These are phyloP conservation scores for Cliona cf. orientalis DNA, from an alignment of 37 sponge, comb jelly and placozoan species.

Conservation along the genomic window DNA sequence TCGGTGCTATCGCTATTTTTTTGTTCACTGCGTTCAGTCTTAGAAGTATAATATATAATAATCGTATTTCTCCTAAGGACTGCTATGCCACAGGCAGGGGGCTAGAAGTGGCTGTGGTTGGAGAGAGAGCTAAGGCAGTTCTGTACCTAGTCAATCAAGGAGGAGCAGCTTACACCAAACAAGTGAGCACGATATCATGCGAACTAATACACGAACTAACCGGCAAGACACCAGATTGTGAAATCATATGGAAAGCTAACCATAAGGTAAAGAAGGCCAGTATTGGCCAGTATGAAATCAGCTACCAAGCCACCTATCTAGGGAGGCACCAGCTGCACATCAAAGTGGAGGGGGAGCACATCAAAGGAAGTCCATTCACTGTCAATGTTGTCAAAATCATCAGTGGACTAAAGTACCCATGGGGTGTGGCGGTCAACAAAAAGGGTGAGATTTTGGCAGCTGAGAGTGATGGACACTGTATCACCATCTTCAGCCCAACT, in stretches of 20 bases:
- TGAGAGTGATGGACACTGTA: neutral
- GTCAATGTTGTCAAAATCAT: neutral
- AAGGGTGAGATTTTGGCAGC: conserved; percentile 27
- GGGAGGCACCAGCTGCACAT: too few species aligned
- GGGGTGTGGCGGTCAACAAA: conserved; percentile 16
- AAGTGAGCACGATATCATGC: too few species aligned
- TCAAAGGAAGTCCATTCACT: conserved; percentile 41
- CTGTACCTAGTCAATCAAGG: too few species aligned
- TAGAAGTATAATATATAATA: neutral
- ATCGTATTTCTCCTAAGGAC: neutral
- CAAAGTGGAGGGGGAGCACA: neutral
- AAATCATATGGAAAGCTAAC: conserved; percentile 26
- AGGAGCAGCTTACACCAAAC: too few species aligned
- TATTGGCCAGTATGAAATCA: conserved; percentile 1
- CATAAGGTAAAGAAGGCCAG: neutral
- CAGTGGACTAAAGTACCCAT: conserved; percentile 2
- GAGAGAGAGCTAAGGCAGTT: neutral
- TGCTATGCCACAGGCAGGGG: neutral
- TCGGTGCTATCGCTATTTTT: too few species aligned
- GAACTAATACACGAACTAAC: neutral
- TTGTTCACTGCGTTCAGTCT: too few species aligned
- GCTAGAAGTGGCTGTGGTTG: neutral
- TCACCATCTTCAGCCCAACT: neutral
- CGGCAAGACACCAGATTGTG: neutral
- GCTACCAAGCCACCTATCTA: conserved; percentile 20